Percentiles rank a stretch among this genome's conserved stretches.
Conservation (phyloP, 1,140 invertebrate genomes). For the Drosophila arizonae region DNA sequence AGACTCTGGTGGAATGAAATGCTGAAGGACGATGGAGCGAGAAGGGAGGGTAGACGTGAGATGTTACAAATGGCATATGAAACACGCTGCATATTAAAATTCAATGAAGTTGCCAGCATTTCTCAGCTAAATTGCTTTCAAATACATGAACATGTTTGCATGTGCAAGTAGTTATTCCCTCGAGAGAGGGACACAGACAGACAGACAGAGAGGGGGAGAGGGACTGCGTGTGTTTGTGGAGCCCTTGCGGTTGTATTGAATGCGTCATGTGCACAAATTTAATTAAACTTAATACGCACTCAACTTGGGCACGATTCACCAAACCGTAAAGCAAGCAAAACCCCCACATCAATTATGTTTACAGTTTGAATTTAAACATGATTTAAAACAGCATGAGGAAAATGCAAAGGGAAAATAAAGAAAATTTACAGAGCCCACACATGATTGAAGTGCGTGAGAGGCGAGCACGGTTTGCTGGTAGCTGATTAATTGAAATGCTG, state of each 20-base stretch:
- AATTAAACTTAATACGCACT: constrained; percentile 69
- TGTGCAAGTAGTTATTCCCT: not conserved
- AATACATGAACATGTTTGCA: constrained; percentile 53
- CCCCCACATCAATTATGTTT: constrained; percentile 55
- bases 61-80: constrained; percentile 43
- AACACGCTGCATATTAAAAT: constrained; percentile 67
- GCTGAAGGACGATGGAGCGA: not conserved
- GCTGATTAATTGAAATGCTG: constrained; percentile 67
- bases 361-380: constrained; percentile 56
- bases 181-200: too few species aligned
- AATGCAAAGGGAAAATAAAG: constrained; percentile 16
- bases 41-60: constrained; percentile 9
- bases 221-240: not conserved
- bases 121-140: constrained; percentile 76
- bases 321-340: not conserved
- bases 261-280: constrained; percentile 62
- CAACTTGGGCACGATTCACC: constrained; percentile 22
- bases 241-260: constrained; percentile 29
- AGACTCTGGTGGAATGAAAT: constrained; percentile 4
- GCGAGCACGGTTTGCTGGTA: not conserved
- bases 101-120: constrained; percentile 71
- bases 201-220: not conserved
- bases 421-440: constrained; percentile 35
- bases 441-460: constrained; percentile 24
- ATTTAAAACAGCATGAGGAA: not conserved